Conservation (phyloP, 2,888 invertebrate genomes). For the Maniola hyperantus region DNA sequence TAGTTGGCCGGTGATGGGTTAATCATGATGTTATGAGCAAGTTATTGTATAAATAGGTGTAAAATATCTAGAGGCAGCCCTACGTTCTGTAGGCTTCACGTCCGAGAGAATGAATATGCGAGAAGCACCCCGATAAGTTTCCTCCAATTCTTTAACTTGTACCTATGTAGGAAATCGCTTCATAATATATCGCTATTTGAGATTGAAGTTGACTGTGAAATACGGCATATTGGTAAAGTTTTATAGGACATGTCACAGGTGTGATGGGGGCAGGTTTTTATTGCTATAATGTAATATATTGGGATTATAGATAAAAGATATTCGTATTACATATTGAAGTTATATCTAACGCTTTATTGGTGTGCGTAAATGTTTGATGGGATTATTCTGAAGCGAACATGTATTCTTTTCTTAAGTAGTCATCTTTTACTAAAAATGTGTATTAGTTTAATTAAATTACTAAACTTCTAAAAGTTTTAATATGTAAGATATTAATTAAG, state of each 20-base stretch:
- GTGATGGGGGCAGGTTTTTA: slow-evolving; percentile 51
- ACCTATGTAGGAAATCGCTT: slow-evolving; percentile 66
- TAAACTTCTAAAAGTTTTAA: too few relatives aligned
- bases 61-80: slow-evolving; percentile 43
- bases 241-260: slow-evolving; percentile 78
- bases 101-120: slow-evolving; percentile 67
- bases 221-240: slow-evolving; percentile 81
- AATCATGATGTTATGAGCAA: too few relatives aligned
- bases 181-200: slow-evolving; percentile 78
- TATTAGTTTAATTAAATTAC: too few relatives aligned
- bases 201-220: slow-evolving; percentile 78
- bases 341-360: background rate
- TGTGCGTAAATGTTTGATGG: background rate
- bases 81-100: slow-evolving; percentile 51
- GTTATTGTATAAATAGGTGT: background rate
- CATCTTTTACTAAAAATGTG: too few relatives aligned
- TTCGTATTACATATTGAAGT: slow-evolving; percentile 5
- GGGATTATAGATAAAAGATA: slow-evolving; percentile 23
- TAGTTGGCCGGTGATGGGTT: too few relatives aligned
- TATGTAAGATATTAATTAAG: too few relatives aligned
- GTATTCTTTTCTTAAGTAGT: too few relatives aligned
- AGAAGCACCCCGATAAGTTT: slow-evolving; percentile 65
- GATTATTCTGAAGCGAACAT: background rate
- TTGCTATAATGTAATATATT: slow-evolving; percentile 23
- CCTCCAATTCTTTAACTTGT: slow-evolving; percentile 70